Evolutionary conservation across 2,113 vertebrate species (phyloP).

Genomic region (Bubo bubo): DNA sequence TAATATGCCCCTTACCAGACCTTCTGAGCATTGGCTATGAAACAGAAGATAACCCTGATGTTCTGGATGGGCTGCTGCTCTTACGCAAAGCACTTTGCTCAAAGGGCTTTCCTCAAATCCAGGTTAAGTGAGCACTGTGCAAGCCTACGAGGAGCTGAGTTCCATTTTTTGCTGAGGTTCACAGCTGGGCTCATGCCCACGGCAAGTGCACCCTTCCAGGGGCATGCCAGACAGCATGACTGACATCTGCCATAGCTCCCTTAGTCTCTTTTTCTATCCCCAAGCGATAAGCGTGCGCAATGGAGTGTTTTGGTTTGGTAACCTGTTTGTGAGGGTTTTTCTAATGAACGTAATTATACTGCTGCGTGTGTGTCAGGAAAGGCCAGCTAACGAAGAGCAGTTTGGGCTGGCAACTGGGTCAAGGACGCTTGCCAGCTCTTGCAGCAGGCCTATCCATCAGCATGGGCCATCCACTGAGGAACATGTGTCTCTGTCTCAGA

Average conservation of each 20-base stretch:
- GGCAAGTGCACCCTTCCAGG: neutral
- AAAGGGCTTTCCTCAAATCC: neutral
- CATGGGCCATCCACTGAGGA: neutral
- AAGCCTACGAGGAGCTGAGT: neutral
- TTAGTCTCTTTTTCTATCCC: neutral
- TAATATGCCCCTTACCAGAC: neutral
- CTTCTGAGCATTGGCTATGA: neutral
- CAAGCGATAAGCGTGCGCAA: neutral
- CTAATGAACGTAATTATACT: neutral
- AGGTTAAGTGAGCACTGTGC: neutral
- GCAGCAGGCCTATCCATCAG: neutral
- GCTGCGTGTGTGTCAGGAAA: neutral
- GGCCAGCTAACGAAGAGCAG: neutral
- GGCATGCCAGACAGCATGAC: fast-evolving
- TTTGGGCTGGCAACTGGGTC: neutral
- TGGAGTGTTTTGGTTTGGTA: neutral
- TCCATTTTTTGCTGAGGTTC: neutral
- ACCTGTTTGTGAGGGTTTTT: neutral
- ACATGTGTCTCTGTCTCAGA: neutral
- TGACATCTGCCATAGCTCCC: neutral
- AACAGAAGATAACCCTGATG: neutral
- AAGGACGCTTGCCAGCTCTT: neutral
- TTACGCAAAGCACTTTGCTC: neutral
- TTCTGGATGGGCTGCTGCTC: neutral
- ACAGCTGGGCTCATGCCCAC: neutral